Evolutionary conservation across 2,888 invertebrate species (phyloP).

Genomic region (Pachycephus smyrnensis): DNA sequence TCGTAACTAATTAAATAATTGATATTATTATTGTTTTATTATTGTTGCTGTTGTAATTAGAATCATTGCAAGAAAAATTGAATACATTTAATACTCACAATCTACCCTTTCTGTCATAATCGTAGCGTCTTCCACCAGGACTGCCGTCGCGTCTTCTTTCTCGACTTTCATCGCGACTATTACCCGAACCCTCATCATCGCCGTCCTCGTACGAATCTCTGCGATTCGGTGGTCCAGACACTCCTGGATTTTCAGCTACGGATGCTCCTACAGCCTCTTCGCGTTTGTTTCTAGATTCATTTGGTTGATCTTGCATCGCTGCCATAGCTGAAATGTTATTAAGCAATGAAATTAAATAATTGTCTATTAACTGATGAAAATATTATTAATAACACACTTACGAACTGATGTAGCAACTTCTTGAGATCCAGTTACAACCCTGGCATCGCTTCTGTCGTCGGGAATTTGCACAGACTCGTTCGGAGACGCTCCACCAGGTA

Average conservation of each 20-base stretch:
- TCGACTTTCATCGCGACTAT: conserved; percentile 59
- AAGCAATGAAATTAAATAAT: conserved; percentile 9
- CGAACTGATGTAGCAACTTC: conserved; percentile 47
- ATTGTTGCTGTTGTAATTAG: too few species aligned
- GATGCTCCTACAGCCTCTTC: conserved; percentile 64
- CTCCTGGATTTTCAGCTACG: conserved; percentile 47
- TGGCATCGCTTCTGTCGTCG: conserved; percentile 51
- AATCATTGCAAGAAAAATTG: conserved; percentile 13
- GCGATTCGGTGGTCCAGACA: conserved; percentile 49
- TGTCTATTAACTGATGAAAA: not conserved
- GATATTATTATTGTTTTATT: not conserved
- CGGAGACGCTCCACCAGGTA: conserved; percentile 60
- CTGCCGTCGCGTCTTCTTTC: conserved; percentile 59
- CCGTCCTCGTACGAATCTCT: conserved; percentile 62
- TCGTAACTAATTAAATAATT: conserved; percentile 44
- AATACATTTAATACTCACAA: conserved; percentile 46
- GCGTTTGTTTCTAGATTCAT: conserved; percentile 56
- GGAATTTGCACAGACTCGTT: conserved; percentile 47
- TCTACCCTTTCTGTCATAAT: conserved; percentile 55
- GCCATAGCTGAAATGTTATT: conserved; percentile 35
- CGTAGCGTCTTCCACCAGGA: conserved; percentile 52
- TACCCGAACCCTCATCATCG: conserved; percentile 60
- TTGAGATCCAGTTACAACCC: conserved; percentile 62
- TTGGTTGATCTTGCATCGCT: conserved; percentile 48
- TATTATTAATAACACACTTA: conserved; percentile 34